These are phyloP conservation scores for Xenentodon cancila DNA, from an alignment of 2,797 vertebrate species.

Conservation along the genomic window DNA sequence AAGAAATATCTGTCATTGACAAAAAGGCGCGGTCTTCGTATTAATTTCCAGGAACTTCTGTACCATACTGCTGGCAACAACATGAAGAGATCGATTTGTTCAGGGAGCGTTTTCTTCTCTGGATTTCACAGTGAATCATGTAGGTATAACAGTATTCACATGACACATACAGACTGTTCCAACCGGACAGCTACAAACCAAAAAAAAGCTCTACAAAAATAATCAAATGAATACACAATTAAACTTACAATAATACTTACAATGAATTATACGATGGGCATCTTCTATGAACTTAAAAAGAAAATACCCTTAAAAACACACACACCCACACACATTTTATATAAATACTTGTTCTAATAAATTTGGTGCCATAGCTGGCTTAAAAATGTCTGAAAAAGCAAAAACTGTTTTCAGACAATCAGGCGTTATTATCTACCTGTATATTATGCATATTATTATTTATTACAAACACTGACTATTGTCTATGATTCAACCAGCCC, in stretches of 20 bases:
- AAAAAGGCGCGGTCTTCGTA: slow-evolving; percentile 35
- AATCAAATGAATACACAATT: slow-evolving; percentile 74
- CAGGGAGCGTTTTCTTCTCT: slow-evolving; percentile 47
- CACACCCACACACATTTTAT: slow-evolving; percentile 48
- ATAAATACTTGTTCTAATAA: slow-evolving; percentile 79
- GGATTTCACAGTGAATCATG: slow-evolving; percentile 78
- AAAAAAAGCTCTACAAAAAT: slow-evolving; percentile 65
- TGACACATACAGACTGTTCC: slow-evolving; percentile 54
- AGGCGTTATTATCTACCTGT: slow-evolving; percentile 45
- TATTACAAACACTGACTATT: slow-evolving; percentile 66
- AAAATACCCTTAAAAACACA: slow-evolving; percentile 61
- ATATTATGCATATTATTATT: slow-evolving; percentile 64
- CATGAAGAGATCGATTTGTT: slow-evolving; percentile 49
- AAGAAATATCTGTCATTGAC: slow-evolving; percentile 44
- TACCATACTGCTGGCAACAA: slow-evolving; percentile 60
- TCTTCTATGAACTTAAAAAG: slow-evolving; percentile 63
- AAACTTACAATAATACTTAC: slow-evolving; percentile 80
- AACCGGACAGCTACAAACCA: slow-evolving; percentile 60
- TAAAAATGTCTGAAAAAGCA: slow-evolving; percentile 64
- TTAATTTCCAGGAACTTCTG: slow-evolving; percentile 53
- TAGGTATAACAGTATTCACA: slow-evolving; percentile 65
- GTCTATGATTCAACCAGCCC: slow-evolving; percentile 54
- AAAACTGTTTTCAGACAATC: slow-evolving; percentile 59
- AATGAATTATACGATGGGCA: slow-evolving; percentile 70
- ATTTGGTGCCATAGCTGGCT: slow-evolving; percentile 67